Base-by-base conservation (phyloP, 2,888 invertebrate species). In the Lasioglossum pauxillum region DNA sequence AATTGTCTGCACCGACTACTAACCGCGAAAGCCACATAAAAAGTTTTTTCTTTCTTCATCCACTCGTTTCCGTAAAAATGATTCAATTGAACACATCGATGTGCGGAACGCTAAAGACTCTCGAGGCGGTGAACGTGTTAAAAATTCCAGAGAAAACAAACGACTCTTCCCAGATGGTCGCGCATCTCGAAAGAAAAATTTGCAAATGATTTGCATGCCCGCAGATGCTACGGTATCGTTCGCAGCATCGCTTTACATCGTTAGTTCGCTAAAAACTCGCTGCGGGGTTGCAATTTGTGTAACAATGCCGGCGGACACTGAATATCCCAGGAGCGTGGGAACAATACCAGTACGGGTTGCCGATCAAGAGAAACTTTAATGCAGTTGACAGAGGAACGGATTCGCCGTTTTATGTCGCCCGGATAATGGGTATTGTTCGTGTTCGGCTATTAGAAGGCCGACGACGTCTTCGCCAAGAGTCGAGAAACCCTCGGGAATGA, bases 351-450 rank as follows among this genome's bases (percentile, higher is more conserved):
- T 8, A 10, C 53, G 41, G 27, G 27, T 14, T 72, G 46, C 71
- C 77, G 77, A 80, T 80, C 77, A 60, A 78, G 38, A 72, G 78
- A 84, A 89, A 86, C 84, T 88, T 86, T 85, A 85, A 88, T 83
- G 86, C 49, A 78, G 84, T 88, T 82, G 84, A 82, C 72, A 78
- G 82, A 74, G 75, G 60, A 69, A 80, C 83, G 77, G 83, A 83
- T 85, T 85, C 77, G 86, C 82, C 83, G 85, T 88, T 90, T 90
- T 89, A 87, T 60, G 80, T 53, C 80, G 80, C n/a, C 57, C 41
- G 78, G 82, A 90, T 88, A 89, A 89, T 85, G 75, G 86, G 64
- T 77, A 88, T 84, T 82, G 85, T 89, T 86, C 80, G 76, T 74
- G 85, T 83, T 82, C 78, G 67, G 75, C 83, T 87, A 90, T 90